Evolutionary conservation across 2,113 vertebrate species (phyloP).

Genomic region (Pterocles burchelli): DNA sequence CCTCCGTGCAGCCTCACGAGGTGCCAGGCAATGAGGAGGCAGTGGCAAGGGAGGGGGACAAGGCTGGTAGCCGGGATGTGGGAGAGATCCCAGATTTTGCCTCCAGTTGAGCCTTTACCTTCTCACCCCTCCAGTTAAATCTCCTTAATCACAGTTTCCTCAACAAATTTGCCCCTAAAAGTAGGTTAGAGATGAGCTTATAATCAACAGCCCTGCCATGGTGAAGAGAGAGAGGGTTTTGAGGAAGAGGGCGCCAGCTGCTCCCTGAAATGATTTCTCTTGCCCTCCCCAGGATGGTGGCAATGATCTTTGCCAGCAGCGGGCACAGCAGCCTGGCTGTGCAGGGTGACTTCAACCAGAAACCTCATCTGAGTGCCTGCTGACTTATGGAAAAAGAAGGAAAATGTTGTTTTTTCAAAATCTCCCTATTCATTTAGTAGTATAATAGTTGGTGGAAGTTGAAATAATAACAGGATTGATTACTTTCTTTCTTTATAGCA

Average conservation of each 20-base stretch:
- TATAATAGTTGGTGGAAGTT: neutral
- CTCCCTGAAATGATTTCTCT: neutral
- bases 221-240: neutral
- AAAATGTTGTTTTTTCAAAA: neutral
- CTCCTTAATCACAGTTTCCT: neutral
- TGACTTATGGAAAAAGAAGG: neutral
- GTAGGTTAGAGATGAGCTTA: neutral
- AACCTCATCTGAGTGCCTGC: neutral
- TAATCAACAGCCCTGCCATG: neutral
- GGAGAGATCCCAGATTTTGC: neutral
- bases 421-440: neutral
- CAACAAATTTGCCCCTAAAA: neutral
- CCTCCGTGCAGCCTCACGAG: neutral
- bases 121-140: neutral
- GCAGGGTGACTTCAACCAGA: neutral
- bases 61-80: fast-evolving
- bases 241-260: neutral
- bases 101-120: neutral
- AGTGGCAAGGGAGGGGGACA: neutral
- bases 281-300: neutral
- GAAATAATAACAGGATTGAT: neutral
- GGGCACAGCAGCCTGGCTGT: fast-evolving
- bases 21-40: neutral
- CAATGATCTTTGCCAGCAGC: neutral
- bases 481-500: neutral